A percentile compares a stretch with the other conserved stretches of the same genome.
phyloP scores from a whole-genome alignment of 2,888 invertebrate species.

The Macropis europaea region DNA sequence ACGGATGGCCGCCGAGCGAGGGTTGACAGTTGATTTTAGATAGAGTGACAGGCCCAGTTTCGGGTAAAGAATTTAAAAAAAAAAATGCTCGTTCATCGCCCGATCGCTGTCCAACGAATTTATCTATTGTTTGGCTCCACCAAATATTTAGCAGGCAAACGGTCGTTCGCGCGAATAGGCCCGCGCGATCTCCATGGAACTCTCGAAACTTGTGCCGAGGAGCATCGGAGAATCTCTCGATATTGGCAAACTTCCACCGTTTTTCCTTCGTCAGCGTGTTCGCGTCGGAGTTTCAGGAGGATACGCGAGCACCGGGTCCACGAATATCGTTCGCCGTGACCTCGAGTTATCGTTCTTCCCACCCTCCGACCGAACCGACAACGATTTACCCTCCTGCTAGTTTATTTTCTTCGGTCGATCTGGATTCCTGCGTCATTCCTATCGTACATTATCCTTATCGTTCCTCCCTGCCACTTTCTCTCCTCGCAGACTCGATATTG shows the following conservation, averaged over 20 bases:
- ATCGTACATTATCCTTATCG: too few species aligned
- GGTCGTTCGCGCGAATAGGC: neutral
- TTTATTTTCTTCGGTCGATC: neutral
- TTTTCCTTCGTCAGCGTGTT: conserved; percentile 7
- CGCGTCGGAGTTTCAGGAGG: neutral
- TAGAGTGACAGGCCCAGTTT: too few species aligned
- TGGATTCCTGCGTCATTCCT: too few species aligned
- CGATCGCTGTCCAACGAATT: neutral
- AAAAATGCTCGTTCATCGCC: too few species aligned
- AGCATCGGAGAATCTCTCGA: conserved; percentile 23
- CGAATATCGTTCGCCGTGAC: conserved; percentile 12
- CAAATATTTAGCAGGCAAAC: conserved; percentile 1
- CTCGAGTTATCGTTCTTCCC: conserved; percentile 7
- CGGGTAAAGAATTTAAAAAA: too few species aligned
- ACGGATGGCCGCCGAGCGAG: too few species aligned
- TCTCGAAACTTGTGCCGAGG: conserved; percentile 6
- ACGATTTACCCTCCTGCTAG: neutral
- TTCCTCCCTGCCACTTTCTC: neutral
- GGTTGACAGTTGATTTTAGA: too few species aligned
- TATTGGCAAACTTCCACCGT: conserved; percentile 52
- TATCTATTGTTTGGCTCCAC: neutral
- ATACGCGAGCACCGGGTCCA: neutral
- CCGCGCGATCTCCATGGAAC: neutral
- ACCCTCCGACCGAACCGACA: neutral
- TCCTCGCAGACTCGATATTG: neutral